Percentiles rank a stretch among this genome's conserved stretches.
phyloP scores from a whole-genome alignment of 2,797 vertebrate genomes.

The Fundulus diaphanus region DNA sequence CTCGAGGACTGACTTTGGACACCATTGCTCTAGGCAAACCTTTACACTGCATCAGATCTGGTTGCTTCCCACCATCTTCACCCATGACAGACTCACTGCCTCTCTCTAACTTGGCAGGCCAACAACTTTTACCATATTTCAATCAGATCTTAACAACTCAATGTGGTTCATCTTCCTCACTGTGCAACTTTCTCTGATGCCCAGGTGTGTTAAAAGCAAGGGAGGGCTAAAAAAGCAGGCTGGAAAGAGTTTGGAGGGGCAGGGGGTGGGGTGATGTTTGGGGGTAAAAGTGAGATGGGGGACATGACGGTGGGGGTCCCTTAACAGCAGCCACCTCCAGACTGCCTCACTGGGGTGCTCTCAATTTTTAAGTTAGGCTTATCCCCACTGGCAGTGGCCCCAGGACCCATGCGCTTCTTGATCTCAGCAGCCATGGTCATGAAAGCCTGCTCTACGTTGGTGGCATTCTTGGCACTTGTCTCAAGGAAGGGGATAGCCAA shows the following conservation, averaged over 20 bases:
- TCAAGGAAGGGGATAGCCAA: constrained; percentile 96
- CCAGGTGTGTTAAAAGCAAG: not conserved
- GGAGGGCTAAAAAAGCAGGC: not conserved
- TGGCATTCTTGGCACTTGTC: constrained; percentile 97
- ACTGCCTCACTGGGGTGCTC: constrained; percentile 95
- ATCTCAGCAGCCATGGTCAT: constrained; percentile 99
- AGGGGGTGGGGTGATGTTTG: not conserved
- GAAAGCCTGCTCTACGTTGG: constrained; percentile 99
- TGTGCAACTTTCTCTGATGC: not conserved
- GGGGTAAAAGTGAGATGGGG: not conserved
- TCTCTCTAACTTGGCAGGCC: not conserved
- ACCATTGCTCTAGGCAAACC: no score
- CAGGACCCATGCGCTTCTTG: constrained; percentile 97
- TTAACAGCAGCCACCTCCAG: constrained; percentile 93
- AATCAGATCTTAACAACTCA: not conserved
- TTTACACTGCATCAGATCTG: not conserved
- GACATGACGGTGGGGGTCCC: constrained; percentile 65
- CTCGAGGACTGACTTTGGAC: no score
- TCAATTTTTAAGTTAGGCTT: constrained; percentile 98
- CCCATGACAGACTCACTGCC: not conserved
- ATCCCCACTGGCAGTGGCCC: constrained; percentile 90
- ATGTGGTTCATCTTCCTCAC: not conserved
- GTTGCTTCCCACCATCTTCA: not conserved
- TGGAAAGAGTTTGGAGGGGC: not conserved
- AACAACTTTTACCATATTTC: not conserved